Base-by-base conservation (phyloP, 1,140 invertebrate genomes). In the Drosophila tristis region DNA sequence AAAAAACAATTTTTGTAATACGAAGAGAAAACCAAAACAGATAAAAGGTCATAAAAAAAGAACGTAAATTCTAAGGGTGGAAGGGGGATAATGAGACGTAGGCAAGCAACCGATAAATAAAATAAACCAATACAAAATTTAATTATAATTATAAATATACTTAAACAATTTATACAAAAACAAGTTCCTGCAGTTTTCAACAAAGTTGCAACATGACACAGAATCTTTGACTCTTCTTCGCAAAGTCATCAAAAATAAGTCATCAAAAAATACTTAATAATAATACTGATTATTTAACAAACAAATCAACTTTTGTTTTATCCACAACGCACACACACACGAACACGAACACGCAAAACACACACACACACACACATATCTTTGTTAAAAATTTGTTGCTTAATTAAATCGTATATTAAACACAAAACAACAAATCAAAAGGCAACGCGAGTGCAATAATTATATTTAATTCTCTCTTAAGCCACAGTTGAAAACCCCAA, bases 101-200 rank as follows among this genome's bases (percentile, higher is more conserved):
- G 73, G 49, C 58, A 68, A 62, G 31, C 25, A 58, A 66, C 25
- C 29, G 4, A 55, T 48, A 80, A 80, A 48, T 31, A 50, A 45
- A 55, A 23, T 67, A 49, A 55, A 64, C 60, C 50, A 39, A 68
- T 65, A 67, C 77, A 58, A 8, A 74, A 70, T 49, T 78, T 43
- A 70, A 70, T 8, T 23, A 59, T 54, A 74, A 65, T 42, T 61
- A 62, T 43, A 58, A 45, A 50, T 43, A 67, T 43, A 57, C 48
- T 43, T 55, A 54, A 65, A 79, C 54, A 66, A 79, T 68, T 85
- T 70, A 77, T 80, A 89, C 64, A 84, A 78, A 78, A 89, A 67
- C 62, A 71, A 89, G 84, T 89, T 89, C 84, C 84, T 89, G 85
- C 84, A 90, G 84, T 87, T 82, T 78, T 79, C 44, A 87, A 76